phyloP scores from a whole-genome alignment of 2,113 vertebrate species.

The Colius striatus region DNA sequence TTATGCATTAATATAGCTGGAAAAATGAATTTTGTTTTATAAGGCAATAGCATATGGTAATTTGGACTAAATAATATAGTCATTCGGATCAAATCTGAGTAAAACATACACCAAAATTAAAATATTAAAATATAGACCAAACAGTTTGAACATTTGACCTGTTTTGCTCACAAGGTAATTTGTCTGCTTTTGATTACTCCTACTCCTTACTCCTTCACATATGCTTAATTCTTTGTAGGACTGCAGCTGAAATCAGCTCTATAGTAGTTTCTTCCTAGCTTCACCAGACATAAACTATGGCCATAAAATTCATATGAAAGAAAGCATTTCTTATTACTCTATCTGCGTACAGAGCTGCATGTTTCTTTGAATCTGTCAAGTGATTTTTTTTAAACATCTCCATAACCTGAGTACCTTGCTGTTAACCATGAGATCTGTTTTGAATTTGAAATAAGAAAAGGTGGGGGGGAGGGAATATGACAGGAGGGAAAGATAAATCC shows the following conservation, averaged over 20 bases:
- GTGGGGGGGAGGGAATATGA: not conserved
- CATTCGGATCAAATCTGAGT: not conserved
- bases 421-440: conserved; percentile 72
- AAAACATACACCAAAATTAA: not conserved
- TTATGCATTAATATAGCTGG: not conserved
- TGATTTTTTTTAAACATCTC: conserved; percentile 67
- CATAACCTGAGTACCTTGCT: conserved; percentile 55
- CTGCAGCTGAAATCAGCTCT: not conserved
- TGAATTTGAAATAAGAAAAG: conserved; percentile 63
- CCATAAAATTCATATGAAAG: not conserved
- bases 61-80: not conserved
- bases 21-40: not conserved
- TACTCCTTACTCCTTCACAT: too few relatives aligned
- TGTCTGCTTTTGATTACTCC: not conserved
- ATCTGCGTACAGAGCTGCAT: not conserved
- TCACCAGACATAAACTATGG: not conserved
- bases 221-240: not conserved
- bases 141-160: not conserved
- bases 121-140: not conserved
- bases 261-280: not conserved
- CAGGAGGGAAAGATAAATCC: conserved; percentile 69
- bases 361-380: conserved; percentile 53
- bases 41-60: not conserved
- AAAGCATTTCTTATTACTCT: not conserved
- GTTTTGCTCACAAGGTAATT: not conserved